phyloP scores from a whole-genome alignment of 2,888 invertebrate species.

The Leucoptera coffeella region DNA sequence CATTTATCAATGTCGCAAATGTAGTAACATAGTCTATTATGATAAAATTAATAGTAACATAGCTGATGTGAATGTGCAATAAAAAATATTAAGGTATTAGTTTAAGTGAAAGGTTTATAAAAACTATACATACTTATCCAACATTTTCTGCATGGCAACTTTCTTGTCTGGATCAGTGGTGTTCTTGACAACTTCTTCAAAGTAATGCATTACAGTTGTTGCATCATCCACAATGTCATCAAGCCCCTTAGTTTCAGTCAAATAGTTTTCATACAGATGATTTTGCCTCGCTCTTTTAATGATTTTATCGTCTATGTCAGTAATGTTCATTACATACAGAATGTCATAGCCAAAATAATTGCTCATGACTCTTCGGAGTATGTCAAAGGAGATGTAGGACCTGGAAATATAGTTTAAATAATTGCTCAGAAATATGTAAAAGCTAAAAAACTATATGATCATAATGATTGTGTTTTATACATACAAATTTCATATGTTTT shows the following conservation, averaged over 20 bases:
- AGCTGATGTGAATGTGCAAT: too few relatives aligned
- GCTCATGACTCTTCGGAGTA: conserved; percentile 79
- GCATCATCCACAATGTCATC: conserved; percentile 65
- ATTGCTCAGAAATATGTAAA: too few relatives aligned
- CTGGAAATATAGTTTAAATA: too few relatives aligned
- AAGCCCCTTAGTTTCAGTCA: conserved; percentile 47
- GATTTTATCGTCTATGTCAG: conserved; percentile 99
- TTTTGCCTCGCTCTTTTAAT: conserved; percentile 91
- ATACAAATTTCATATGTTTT: too few relatives aligned
- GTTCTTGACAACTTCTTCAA: conserved; percentile 53
- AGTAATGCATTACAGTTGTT: conserved; percentile 57
- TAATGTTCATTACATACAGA: conserved; percentile 96
- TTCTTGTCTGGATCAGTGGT: conserved; percentile 84
- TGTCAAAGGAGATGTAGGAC: conserved; percentile 97
- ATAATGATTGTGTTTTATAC: too few relatives aligned
- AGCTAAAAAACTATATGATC: too few relatives aligned
- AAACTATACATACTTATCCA: conserved; percentile 29
- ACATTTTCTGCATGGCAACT: conserved; percentile 70
- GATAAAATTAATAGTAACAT: too few relatives aligned
- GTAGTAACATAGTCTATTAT: too few relatives aligned
- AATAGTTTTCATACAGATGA: conserved; percentile 76
- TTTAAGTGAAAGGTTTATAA: background rate
- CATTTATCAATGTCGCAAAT: too few relatives aligned
- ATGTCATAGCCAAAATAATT: conserved; percentile 93
- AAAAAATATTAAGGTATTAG: too few relatives aligned